Evolutionary conservation across 1,140 invertebrate species (phyloP).

Genomic region (Fopius arisanus): DNA sequence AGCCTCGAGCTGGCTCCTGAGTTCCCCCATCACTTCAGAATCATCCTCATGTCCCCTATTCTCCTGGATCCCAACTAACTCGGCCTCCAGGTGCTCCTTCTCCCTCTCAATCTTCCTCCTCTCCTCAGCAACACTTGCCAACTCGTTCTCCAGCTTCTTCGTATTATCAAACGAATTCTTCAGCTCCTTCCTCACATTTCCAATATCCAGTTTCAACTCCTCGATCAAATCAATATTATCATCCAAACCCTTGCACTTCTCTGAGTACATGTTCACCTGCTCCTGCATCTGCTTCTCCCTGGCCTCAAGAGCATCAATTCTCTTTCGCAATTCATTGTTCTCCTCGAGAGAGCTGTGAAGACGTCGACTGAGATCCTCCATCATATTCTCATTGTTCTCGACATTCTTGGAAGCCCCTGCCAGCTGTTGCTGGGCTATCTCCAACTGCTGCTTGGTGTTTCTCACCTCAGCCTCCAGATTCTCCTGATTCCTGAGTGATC

Average conservation of each 20-base stretch:
- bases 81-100: constrained; percentile 47
- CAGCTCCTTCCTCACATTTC: constrained; percentile 45
- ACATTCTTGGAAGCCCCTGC: constrained; percentile 37
- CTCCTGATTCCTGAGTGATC: constrained; percentile 41
- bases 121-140: constrained; percentile 35
- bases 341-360: constrained; percentile 46
- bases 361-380: constrained; percentile 39
- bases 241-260: constrained; percentile 48
- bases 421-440: constrained; percentile 42
- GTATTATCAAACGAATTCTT: constrained; percentile 29
- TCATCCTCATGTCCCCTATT: constrained; percentile 36
- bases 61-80: constrained; percentile 39
- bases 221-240: constrained; percentile 49
- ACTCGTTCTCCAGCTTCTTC: constrained; percentile 44
- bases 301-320: constrained; percentile 42
- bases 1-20: constrained; percentile 42
- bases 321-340: constrained; percentile 45
- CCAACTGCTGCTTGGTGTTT: constrained; percentile 44
- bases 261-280: constrained; percentile 41
- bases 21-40: constrained; percentile 39
- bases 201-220: constrained; percentile 47
- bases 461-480: constrained; percentile 45
- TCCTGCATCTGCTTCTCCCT: constrained; percentile 43
- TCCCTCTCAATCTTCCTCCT: constrained; percentile 47
- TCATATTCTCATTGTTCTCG: constrained; percentile 40